phyloP scores from a whole-genome alignment of 2,113 vertebrate genomes.

The Heterocephalus glaber region DNA sequence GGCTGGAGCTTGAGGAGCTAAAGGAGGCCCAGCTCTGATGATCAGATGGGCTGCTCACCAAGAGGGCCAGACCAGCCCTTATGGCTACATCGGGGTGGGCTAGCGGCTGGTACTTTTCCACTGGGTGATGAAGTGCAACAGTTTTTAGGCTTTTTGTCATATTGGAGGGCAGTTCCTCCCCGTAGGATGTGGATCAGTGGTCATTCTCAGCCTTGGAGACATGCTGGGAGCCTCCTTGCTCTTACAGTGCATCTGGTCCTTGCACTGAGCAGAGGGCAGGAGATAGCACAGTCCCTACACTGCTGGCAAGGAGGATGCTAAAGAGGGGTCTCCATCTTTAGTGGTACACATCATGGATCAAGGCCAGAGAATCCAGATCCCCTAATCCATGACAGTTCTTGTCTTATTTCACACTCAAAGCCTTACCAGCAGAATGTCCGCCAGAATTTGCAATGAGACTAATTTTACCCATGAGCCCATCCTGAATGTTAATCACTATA shows the following conservation, averaged over 20 bases:
- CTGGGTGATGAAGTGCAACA: not conserved
- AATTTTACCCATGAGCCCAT: not conserved
- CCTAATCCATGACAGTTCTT: not conserved
- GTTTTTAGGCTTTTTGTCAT: not conserved
- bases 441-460: not conserved
- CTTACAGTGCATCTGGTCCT: not conserved
- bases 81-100: not conserved
- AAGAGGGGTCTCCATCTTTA: not conserved
- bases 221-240: not conserved
- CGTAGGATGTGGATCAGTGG: not conserved
- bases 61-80: not conserved
- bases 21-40: not conserved
- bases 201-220: not conserved
- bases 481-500: constrained; percentile 20
- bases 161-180: not conserved
- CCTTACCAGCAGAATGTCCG: not conserved
- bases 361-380: not conserved
- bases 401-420: not conserved
- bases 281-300: not conserved
- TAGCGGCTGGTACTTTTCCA: not conserved
- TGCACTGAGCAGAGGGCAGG: not conserved
- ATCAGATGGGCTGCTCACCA: not conserved
- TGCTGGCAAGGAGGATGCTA: not conserved
- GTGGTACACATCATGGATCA: not conserved
- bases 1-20: not conserved